Percentiles rank a stretch among this genome's conserved stretches.
These are phyloP conservation scores for Macrobrachium nipponense DNA, from an alignment of 1,140 invertebrate genomes.

Conservation along the genomic window DNA sequence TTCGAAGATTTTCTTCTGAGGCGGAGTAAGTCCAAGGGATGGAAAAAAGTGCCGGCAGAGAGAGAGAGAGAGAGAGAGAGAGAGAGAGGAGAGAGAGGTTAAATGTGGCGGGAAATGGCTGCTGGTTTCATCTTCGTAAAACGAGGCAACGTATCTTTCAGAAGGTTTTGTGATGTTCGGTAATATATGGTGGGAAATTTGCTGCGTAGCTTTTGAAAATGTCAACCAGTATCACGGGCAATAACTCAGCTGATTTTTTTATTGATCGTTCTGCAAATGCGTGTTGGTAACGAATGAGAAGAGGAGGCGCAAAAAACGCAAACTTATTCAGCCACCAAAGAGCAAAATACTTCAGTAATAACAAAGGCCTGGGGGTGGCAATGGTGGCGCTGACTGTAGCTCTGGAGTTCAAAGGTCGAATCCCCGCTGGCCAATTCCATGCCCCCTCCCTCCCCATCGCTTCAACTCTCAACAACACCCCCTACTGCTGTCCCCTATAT, in stretches of 20 bases:
- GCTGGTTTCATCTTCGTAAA: too few species aligned
- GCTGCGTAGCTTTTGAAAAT: too few species aligned
- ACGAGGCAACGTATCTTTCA: too few species aligned
- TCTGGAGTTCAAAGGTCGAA: constrained; percentile 39
- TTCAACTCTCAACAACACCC: neutral
- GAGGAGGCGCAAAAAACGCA: constrained; percentile 18
- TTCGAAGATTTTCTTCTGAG: too few species aligned
- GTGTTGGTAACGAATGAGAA: too few species aligned
- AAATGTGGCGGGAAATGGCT: too few species aligned
- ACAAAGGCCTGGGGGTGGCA: constrained; percentile 37
- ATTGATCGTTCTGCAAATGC: neutral
- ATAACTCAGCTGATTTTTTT: neutral
- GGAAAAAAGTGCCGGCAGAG: neutral
- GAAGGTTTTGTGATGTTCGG: too few species aligned
- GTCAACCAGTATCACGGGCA: too few species aligned
- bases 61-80: too few species aligned
- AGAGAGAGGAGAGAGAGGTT: too few species aligned
- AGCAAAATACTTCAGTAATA: constrained; percentile 36
- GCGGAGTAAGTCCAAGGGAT: too few species aligned
- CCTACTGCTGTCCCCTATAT: neutral
- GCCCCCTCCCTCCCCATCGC: neutral
- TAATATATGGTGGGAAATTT: too few species aligned
- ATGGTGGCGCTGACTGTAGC: constrained; percentile 35
- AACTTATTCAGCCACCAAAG: constrained; percentile 12
- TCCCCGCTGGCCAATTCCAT: constrained; percentile 42